phyloP scores from a whole-genome alignment of 2,888 invertebrate genomes.

The Julus scanicus region DNA sequence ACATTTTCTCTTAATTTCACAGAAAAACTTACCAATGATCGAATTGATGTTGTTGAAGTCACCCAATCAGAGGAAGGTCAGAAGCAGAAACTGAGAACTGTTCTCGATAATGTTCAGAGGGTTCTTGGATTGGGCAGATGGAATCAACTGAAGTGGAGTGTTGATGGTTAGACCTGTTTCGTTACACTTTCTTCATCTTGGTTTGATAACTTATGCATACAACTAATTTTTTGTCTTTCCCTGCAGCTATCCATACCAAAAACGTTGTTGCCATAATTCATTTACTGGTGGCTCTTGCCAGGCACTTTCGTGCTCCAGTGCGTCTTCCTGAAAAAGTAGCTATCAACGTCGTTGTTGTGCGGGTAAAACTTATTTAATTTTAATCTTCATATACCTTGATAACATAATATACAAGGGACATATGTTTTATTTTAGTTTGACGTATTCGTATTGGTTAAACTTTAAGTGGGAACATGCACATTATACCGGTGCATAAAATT shows the following conservation, averaged over 20 bases:
- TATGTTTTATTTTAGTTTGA: conserved; percentile 1
- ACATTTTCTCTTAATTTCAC: conserved; percentile 44
- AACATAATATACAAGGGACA: background rate
- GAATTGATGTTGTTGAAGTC: conserved; percentile 96
- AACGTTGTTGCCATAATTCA: conserved; percentile 96
- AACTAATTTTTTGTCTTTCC: conserved; percentile 50
- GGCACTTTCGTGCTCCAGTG: conserved; percentile 95
- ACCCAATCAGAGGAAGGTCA: conserved; percentile 98
- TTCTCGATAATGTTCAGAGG: conserved; percentile 87
- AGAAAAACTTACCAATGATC: conserved; percentile 88
- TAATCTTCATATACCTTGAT: background rate
- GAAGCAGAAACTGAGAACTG: conserved; percentile 90
- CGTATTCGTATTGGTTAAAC: too few relatives aligned
- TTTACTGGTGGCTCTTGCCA: conserved; percentile 86
- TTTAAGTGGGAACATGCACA: too few relatives aligned
- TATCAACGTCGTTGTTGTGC: conserved; percentile 91
- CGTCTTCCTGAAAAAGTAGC: conserved; percentile 96
- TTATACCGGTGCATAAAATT: too few relatives aligned
- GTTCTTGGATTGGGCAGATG: conserved; percentile 78
- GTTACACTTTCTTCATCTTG: background rate
- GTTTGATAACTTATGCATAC: too few relatives aligned
- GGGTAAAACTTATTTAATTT: conserved; percentile 67
- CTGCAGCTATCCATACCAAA: conserved; percentile 87
- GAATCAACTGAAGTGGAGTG: conserved; percentile 93
- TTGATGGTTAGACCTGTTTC: conserved; percentile 73